Evolutionary conservation across 2,888 invertebrate genomes (phyloP).

Genomic region (Sabellastarte sp.): DNA sequence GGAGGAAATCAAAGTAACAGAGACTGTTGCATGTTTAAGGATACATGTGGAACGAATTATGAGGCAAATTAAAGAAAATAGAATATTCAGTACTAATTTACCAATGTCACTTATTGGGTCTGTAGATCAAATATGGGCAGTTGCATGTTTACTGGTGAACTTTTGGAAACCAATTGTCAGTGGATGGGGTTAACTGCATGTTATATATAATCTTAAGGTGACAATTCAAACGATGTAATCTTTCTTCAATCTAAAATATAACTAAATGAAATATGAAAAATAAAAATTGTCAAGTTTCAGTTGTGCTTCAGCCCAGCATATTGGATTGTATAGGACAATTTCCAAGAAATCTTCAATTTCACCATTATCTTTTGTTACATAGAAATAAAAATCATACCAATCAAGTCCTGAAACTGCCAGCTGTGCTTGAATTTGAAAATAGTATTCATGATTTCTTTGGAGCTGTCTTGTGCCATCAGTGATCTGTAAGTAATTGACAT

Average conservation of each 20-base stretch:
- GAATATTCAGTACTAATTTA: constrained; percentile 11
- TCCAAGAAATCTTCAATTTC: not conserved
- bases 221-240: no score
- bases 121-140: constrained; percentile 14
- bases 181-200: not conserved
- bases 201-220: not conserved
- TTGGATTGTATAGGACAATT: not conserved
- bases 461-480: not conserved
- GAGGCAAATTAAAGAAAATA: constrained; percentile 14
- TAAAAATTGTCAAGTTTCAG: not conserved
- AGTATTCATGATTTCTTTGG: constrained; percentile 3
- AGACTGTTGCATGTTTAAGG: constrained; percentile 17
- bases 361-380: not conserved
- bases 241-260: not conserved
- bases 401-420: not conserved
- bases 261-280: not conserved
- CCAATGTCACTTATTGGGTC: constrained; percentile 5
- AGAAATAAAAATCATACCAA: constrained; percentile 7
- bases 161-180: constrained; percentile 2
- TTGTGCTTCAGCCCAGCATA: not conserved
- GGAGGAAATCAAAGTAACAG: constrained; percentile 14
- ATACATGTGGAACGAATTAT: constrained; percentile 19
- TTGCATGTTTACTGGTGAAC: constrained; percentile 5
- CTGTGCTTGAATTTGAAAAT: constrained; percentile 4
- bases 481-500: not conserved